phyloP scores from a whole-genome alignment of 1,140 invertebrate species.

The Drosophila elegans region DNA sequence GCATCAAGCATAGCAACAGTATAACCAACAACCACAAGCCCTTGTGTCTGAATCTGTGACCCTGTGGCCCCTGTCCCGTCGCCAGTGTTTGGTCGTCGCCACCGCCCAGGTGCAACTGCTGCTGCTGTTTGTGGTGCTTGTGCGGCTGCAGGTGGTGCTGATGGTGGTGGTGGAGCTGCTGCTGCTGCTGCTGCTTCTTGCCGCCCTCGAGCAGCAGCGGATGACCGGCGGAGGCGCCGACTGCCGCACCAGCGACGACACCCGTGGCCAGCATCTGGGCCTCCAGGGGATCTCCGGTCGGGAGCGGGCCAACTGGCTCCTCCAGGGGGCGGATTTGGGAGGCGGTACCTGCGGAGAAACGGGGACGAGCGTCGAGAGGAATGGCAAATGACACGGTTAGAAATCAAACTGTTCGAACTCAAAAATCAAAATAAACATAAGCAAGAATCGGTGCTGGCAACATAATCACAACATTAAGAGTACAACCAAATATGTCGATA shows the following conservation, averaged over 20 bases:
- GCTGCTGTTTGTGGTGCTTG: slow-evolving; percentile 49
- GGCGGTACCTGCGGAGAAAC: slow-evolving; percentile 68
- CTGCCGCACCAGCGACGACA: slow-evolving; percentile 18
- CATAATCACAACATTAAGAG: slow-evolving; percentile 54
- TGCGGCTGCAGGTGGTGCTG: slow-evolving; percentile 57
- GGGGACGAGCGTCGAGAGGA: slow-evolving; percentile 47
- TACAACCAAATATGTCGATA: slow-evolving; percentile 36
- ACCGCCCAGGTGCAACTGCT: slow-evolving; percentile 46
- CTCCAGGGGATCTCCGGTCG: slow-evolving; percentile 58
- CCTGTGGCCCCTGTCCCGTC: slow-evolving; percentile 39
- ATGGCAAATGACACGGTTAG: slow-evolving; percentile 49
- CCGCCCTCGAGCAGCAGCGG: slow-evolving; percentile 29
- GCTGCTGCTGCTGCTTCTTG: slow-evolving; percentile 39
- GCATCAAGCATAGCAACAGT: slow-evolving; percentile 87
- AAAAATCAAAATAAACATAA: slow-evolving; percentile 38
- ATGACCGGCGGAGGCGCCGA: slow-evolving; percentile 35
- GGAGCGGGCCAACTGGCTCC: slow-evolving; percentile 55
- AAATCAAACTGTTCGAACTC: slow-evolving; percentile 38
- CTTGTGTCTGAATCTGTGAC: slow-evolving; percentile 59
- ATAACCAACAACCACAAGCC: slow-evolving; percentile 86
- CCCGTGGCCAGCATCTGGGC: slow-evolving; percentile 34
- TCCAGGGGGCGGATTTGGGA: slow-evolving; percentile 69
- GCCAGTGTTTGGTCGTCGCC: slow-evolving; percentile 40
- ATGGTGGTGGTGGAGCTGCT: slow-evolving; percentile 44
- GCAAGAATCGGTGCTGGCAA: slow-evolving; percentile 41